These are phyloP conservation scores for Ephialtes manifestator DNA, from an alignment of 2,888 invertebrate species.

Conservation along the genomic window DNA sequence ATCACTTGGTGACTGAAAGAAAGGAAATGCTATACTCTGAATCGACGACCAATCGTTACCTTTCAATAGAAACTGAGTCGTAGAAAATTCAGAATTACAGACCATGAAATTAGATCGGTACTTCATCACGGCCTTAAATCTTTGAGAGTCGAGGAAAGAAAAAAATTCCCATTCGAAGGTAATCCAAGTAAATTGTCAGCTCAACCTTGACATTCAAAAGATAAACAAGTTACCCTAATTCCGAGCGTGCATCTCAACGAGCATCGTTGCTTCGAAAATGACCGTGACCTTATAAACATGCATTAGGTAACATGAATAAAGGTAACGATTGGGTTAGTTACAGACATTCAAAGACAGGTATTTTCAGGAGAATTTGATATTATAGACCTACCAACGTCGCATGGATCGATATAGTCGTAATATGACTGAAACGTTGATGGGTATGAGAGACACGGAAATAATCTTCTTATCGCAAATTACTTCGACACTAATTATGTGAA, in stretches of 20 bases:
- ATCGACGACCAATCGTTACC: not conserved
- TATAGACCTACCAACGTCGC: not conserved
- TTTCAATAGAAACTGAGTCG: not conserved
- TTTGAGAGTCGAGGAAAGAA: not conserved
- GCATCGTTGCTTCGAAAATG: not conserved
- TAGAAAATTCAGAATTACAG: not conserved
- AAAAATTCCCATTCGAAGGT: not conserved
- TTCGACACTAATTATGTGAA: no score
- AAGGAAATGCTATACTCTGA: not conserved
- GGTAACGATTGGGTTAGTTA: not conserved
- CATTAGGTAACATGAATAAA: not conserved
- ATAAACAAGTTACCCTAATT: not conserved
- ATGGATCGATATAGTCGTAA: not conserved
- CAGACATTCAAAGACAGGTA: not conserved
- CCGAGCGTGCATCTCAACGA: not conserved
- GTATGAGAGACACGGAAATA: no score
- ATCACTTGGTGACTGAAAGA: slow-evolving; percentile 1
- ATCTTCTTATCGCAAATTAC: no score
- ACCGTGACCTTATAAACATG: slow-evolving; percentile 2
- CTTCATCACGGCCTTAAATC: not conserved
- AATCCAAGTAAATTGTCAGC: not conserved
- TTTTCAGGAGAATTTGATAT: not conserved
- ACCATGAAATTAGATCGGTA: not conserved
- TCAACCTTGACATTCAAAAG: not conserved
- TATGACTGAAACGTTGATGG: not conserved